Conservation (phyloP, 2,888 invertebrate genomes). For the Acanthosepion esculentum region DNA sequence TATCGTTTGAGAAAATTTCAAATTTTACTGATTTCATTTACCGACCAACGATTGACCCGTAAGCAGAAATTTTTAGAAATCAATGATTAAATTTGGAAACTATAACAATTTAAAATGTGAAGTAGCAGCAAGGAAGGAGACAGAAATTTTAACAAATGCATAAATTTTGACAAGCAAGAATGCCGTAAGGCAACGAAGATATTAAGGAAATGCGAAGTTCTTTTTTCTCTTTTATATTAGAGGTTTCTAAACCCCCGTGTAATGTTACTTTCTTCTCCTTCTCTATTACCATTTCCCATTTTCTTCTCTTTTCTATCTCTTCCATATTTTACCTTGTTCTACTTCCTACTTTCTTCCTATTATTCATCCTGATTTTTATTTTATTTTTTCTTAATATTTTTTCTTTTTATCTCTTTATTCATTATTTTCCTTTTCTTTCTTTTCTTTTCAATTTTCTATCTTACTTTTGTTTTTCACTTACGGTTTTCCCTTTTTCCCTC, state of each 20-base stretch:
- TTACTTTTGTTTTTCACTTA: neutral
- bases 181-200: neutral
- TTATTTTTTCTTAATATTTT: neutral
- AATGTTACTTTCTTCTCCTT: neutral
- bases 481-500: too few species aligned
- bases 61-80: neutral
- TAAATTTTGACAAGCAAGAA: neutral
- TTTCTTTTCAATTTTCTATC: neutral
- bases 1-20: neutral
- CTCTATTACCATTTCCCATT: neutral
- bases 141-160: neutral
- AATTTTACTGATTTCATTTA: slow-evolving; percentile 1
- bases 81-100: neutral
- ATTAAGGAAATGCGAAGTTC: neutral
- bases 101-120: neutral
- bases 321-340: neutral
- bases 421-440: neutral
- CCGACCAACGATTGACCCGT: neutral
- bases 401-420: neutral
- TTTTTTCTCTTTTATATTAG: neutral
- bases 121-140: neutral
- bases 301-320: too few species aligned
- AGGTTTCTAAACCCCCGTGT: too few species aligned
- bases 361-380: neutral
- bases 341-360: neutral